Conservation (phyloP, 2,888 invertebrate species). For the Phymatocera aterrima region DNA sequence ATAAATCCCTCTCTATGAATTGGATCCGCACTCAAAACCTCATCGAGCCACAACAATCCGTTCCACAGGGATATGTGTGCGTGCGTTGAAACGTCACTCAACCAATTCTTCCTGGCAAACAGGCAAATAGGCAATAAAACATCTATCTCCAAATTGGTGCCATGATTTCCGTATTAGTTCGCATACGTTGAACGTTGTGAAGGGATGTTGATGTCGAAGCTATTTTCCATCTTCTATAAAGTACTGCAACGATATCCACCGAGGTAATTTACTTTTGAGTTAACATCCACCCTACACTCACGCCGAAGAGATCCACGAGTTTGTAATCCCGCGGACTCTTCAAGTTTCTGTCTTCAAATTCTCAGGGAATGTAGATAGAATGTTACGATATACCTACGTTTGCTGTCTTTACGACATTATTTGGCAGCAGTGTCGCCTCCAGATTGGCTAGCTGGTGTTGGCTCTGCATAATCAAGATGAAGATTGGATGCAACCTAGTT, state of each 20-base stretch:
- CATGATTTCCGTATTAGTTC: background rate
- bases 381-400: constrained; percentile 55
- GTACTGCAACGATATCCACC: no score
- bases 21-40: constrained; percentile 56
- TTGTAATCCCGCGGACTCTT: constrained; percentile 17
- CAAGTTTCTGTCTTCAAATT: constrained; percentile 52
- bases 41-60: constrained; percentile 53
- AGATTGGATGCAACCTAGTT: constrained; percentile 55
- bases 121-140: constrained; percentile 25
- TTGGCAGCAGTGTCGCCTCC: constrained; percentile 57
- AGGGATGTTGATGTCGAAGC: background rate
- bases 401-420: constrained; percentile 59
- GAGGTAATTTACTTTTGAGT: background rate
- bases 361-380: constrained; percentile 53
- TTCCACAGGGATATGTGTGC: background rate
- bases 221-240: no score
- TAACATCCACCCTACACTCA: no score
- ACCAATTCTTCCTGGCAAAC: background rate
- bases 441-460: constrained; percentile 59
- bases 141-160: background rate
- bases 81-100: background rate
- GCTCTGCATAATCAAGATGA: constrained; percentile 66
- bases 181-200: background rate
- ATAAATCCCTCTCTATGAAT: constrained; percentile 56
- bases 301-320: no score